These are phyloP conservation scores for Hyles lineata DNA, from an alignment of 2,888 invertebrate genomes.

Conservation along the genomic window DNA sequence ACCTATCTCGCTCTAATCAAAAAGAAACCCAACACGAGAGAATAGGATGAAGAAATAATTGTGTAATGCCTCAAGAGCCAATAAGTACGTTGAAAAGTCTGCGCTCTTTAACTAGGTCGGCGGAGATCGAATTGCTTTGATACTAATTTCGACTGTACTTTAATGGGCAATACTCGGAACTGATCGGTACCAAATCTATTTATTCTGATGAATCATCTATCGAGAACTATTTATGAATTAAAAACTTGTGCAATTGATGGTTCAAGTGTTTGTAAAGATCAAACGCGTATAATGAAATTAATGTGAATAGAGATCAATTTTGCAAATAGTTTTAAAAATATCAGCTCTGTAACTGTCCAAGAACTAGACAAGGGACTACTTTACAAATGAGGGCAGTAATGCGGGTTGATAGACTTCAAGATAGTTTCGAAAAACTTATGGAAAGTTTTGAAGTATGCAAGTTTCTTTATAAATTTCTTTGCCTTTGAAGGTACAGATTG, in stretches of 20 bases:
- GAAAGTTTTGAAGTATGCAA: too few relatives aligned
- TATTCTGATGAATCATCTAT: constrained; percentile 32
- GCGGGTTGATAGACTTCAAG: too few relatives aligned
- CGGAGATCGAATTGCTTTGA: constrained; percentile 50
- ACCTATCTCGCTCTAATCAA: constrained; percentile 46
- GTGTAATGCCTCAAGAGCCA: constrained; percentile 33
- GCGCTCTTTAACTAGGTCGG: constrained; percentile 46
- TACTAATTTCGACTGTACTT: constrained; percentile 51
- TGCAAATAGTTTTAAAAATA: too few relatives aligned
- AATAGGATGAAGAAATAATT: constrained; percentile 43
- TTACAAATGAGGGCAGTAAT: too few relatives aligned
- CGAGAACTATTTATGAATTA: constrained; percentile 40
- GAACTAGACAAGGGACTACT: too few relatives aligned
- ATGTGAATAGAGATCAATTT: background rate
- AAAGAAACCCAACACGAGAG: constrained; percentile 34
- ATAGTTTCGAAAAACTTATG: too few relatives aligned
- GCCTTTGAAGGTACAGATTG: too few relatives aligned
- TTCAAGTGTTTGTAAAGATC: constrained; percentile 9
- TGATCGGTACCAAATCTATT: constrained; percentile 41
- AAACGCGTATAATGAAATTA: background rate
- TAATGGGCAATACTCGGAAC: constrained; percentile 48
- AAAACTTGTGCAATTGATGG: constrained; percentile 36
- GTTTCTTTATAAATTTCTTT: too few relatives aligned
- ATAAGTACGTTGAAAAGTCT: constrained; percentile 35
- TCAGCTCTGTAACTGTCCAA: too few relatives aligned